Base-by-base conservation (phyloP, 2,888 invertebrate species). In the Drosophila cognata region DNA sequence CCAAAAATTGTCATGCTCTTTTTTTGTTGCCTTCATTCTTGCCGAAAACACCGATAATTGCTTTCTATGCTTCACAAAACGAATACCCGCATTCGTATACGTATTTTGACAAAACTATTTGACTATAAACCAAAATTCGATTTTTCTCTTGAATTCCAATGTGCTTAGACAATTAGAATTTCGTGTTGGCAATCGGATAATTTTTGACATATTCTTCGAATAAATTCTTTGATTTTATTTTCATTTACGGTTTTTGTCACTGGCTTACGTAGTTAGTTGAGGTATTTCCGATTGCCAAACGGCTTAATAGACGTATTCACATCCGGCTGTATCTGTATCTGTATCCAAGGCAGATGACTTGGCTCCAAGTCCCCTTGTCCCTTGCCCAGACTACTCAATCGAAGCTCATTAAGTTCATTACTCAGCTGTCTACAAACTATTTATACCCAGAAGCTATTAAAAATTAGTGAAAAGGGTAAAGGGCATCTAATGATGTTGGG, bases 41-140 rank as follows among this genome's bases (percentile, higher is more conserved):
- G 25, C 41, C 41, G 57, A 29, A 69, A 28, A 57, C 51, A 57
- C 31, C 38, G n/a, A 28, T 52, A 63, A 71, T 70, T 71, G 71
- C 38, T 52, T 4, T 10, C n/a, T 18, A 13, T 18, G 16, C 29
- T 21, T n/a, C 11, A n/a, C 18, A 38, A 38, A n/a, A 36, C 7
- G 7, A 2, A 16, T 13, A 41, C 16, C 16, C 46, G 28, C 8
- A 21, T 38, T 29, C 8, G 21, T 0, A 57, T 1, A 31, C 2
- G 38, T 21, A 41, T 41, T 56, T 41, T 21, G n/a, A 28, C 25
- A 2, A 4, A 35, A 36, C 5, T n/a, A 48, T 29, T 50, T 58
- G 31, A 28, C 25, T 0, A 25, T 13, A 16, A 4, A 31, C 4
- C 25, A 31, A 25, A 11, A 36, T 55, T 36, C 25, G 18, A 46